These are phyloP conservation scores for Potamilus streckersoni DNA, from an alignment of 1,140 invertebrate species.

Conservation along the genomic window DNA sequence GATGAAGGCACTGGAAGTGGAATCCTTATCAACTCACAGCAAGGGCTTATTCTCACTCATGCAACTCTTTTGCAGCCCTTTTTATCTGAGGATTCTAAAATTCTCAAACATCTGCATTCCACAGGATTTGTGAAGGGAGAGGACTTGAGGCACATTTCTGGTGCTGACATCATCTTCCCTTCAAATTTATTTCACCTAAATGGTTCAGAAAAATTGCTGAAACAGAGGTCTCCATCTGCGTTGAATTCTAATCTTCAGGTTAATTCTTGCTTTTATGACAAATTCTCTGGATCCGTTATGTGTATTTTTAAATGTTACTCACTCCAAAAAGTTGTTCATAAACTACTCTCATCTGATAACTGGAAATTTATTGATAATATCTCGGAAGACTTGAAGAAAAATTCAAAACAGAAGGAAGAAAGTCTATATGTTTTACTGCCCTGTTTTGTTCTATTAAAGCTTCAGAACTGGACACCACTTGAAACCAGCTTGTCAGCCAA, in stretches of 20 bases:
- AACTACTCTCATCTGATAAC: conserved; percentile 31
- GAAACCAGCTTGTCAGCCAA: conserved; percentile 19
- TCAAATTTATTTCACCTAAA: neutral
- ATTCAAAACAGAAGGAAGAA: conserved; percentile 11
- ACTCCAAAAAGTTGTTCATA: conserved; percentile 27
- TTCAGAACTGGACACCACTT: conserved; percentile 34
- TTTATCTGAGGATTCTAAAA: conserved; percentile 11
- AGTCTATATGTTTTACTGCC: conserved; percentile 32
- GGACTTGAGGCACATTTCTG: neutral
- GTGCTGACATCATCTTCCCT: conserved; percentile 7
- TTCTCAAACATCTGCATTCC: conserved; percentile 13
- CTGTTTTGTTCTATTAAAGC: conserved; percentile 44
- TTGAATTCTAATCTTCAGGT: conserved; percentile 11
- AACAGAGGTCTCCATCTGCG: conserved; percentile 4
- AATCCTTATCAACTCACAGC: conserved; percentile 44
- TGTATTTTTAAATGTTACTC: conserved; percentile 31
- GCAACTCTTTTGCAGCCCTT: conserved; percentile 43
- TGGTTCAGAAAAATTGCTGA: neutral
- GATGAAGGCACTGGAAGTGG: conserved; percentile 43
- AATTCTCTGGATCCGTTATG: conserved; percentile 13
- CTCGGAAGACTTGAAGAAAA: neutral
- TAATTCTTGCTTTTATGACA: neutral
- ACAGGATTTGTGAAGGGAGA: neutral
- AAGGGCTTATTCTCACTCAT: conserved; percentile 52
- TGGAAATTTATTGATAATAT: conserved; percentile 48